A percentile compares a stretch with the other conserved stretches of the same genome.
Conservation (phyloP, 2,888 invertebrate genomes). For the Apomyelois bistriatella region DNA sequence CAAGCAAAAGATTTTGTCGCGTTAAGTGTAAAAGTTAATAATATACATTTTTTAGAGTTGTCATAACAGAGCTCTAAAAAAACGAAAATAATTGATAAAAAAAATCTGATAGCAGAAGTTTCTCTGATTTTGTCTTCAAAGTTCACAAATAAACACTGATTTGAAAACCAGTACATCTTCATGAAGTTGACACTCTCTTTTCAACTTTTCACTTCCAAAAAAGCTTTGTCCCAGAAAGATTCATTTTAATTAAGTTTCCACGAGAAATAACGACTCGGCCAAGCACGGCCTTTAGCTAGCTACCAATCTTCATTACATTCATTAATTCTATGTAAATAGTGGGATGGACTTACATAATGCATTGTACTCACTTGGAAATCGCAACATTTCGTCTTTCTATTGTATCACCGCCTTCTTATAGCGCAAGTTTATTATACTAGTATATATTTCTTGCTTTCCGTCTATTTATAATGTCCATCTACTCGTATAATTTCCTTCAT, state of each 20-base stretch:
- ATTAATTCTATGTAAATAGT: slow-evolving; percentile 56
- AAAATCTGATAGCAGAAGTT: no score
- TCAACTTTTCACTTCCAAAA: slow-evolving; percentile 52
- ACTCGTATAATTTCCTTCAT: no score
- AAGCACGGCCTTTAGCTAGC: slow-evolving; percentile 58
- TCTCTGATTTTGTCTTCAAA: not conserved
- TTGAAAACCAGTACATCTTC: slow-evolving; percentile 31
- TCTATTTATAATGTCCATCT: no score
- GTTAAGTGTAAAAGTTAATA: no score
- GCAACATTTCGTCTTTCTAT: no score
- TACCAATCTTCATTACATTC: slow-evolving; percentile 71
- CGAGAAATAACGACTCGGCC: slow-evolving; percentile 55
- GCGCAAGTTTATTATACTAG: no score
- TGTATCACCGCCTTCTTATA: no score
- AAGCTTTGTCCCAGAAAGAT: slow-evolving; percentile 57
- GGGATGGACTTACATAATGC: not conserved
- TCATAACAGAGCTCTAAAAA: no score
- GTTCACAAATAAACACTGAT: slow-evolving; percentile 31
- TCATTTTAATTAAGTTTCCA: slow-evolving; percentile 73
- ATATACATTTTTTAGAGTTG: no score
- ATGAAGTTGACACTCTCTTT: slow-evolving; percentile 39
- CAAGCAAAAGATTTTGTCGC: no score
- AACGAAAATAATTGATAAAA: no score
- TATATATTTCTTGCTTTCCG: no score
- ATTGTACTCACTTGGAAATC: not conserved